Evolutionary conservation across 2,113 vertebrate species (phyloP), one percentile per base, ranked within the genome.

Genomic region (Ptilorrhoa leucosticta): DNA sequence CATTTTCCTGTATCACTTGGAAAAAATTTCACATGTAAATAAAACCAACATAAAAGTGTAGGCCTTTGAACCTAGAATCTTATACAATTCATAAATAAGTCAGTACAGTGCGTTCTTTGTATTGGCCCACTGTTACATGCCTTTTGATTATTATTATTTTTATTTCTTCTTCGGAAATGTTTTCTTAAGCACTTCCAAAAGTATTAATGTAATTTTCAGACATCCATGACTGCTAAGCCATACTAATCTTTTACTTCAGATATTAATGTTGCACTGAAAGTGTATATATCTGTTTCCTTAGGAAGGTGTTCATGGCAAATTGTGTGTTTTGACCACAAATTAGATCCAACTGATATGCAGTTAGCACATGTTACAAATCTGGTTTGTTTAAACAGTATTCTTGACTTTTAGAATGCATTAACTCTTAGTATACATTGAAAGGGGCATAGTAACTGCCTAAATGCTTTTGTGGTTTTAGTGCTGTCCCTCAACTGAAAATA

Each of bases 11-110:
- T 98, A 98, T 98, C 98, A 97, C 97, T 98, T 98, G 97, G 98
- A 98, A 98, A 98, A 98, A 98, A 98, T 97, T 98, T 98, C 97
- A 96, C 97, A 98, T 98, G 98, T 98, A 98, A 98, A 98, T 98
- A 98, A 98, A 98, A 98, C 97, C 95, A 98, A 98, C 98, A 98
- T 98, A 98, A 98, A 98, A 98, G 98, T 97, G 83, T 96, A 96
- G 95, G 97, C 97, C 96, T 98, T 97, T 98, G 97, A 98, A 98
- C 98, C 90, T 86, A 80, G 48, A 93, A 98, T 98, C 97, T 98
- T 98, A 96, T 95, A 97, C 92, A 97, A 98, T 97, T 95, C 95
- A 97, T 98, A 98, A 98, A 98, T 98, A 98, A 95, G 96, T 96
- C 93, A 96, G 94, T 90, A 98, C 97, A 98, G 95, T 97, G 91